phyloP scores from a whole-genome alignment of 1,140 invertebrate species.

The Stegodyphus dumicola region DNA sequence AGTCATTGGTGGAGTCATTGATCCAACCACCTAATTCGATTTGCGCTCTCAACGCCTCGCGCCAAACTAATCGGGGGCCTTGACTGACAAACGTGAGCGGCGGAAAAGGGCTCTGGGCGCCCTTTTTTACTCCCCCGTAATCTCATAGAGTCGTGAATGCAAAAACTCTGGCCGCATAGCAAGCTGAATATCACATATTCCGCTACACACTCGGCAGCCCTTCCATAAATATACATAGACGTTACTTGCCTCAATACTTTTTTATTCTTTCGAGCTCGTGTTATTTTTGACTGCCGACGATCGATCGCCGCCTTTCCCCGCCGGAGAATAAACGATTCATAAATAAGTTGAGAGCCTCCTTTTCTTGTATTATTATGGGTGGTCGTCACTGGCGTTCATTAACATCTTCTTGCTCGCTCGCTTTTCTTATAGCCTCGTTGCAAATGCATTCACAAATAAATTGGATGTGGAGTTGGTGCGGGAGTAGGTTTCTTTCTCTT shows the following conservation, averaged over 20 bases:
- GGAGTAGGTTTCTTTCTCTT: background rate
- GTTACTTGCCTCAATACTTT: slow-evolving; percentile 42
- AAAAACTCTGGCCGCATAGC: slow-evolving; percentile 50
- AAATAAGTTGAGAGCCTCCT: background rate
- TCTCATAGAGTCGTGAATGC: slow-evolving; percentile 42
- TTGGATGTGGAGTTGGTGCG: background rate
- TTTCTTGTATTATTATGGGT: background rate
- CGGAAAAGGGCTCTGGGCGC: slow-evolving; percentile 21
- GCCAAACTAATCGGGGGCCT: slow-evolving; percentile 39
- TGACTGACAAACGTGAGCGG: slow-evolving; percentile 48
- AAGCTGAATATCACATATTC: slow-evolving; percentile 54
- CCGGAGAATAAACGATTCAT: background rate
- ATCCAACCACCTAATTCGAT: slow-evolving; percentile 52
- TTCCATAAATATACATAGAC: slow-evolving; percentile 59
- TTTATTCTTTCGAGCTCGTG: background rate
- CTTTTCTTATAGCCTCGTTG: background rate
- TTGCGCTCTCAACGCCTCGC: slow-evolving; percentile 51
- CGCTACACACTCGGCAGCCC: slow-evolving; percentile 28
- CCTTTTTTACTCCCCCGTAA: slow-evolving; percentile 26
- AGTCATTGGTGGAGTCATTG: slow-evolving; percentile 50
- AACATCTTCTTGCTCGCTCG: too few species aligned
- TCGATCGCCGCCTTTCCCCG: too few species aligned
- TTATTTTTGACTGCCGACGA: too few species aligned
- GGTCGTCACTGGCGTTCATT: background rate
- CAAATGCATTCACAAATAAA: background rate